Percentiles rank a stretch among this genome's conserved stretches.
Conservation (phyloP, 1,140 invertebrate genomes). For the Pinna nobilis region DNA sequence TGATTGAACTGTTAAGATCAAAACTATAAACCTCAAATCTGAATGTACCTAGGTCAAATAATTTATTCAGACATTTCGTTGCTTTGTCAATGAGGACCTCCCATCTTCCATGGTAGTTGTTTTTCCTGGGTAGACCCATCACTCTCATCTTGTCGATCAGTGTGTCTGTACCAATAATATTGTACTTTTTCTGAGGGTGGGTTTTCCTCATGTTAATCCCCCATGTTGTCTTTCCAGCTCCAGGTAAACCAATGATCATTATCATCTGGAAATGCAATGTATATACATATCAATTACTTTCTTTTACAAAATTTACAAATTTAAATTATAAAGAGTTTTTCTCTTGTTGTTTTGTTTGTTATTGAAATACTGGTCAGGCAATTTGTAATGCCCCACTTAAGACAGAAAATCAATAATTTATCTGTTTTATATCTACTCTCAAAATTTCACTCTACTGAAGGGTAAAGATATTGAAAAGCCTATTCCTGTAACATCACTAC, state of each 20-base stretch:
- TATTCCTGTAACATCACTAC: too few relatives aligned
- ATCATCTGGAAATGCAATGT: constrained; percentile 80
- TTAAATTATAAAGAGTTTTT: background rate
- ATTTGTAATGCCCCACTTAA: too few relatives aligned
- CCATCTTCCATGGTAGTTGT: constrained; percentile 85
- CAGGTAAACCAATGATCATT: constrained; percentile 93
- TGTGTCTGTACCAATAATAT: constrained; percentile 88
- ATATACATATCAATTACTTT: background rate
- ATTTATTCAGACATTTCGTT: constrained; percentile 87
- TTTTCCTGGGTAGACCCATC: constrained; percentile 83
- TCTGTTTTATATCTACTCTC: too few relatives aligned
- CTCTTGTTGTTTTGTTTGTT: background rate
- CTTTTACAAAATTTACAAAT: background rate
- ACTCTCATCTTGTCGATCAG: constrained; percentile 94
- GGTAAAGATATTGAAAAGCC: too few relatives aligned
- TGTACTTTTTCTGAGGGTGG: constrained; percentile 86
- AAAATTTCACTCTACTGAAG: too few relatives aligned
- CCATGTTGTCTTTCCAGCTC: constrained; percentile 93
- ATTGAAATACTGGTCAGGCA: too few relatives aligned
- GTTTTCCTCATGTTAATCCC: constrained; percentile 82
- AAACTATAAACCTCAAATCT: too few relatives aligned
- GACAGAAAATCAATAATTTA: too few relatives aligned
- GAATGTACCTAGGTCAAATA: constrained; percentile 83
- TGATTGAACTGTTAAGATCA: too few relatives aligned
- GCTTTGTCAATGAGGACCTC: constrained; percentile 90